phyloP scores from a whole-genome alignment of 92 coral and sea anemone species.

The Paramuricea clavata region DNA sequence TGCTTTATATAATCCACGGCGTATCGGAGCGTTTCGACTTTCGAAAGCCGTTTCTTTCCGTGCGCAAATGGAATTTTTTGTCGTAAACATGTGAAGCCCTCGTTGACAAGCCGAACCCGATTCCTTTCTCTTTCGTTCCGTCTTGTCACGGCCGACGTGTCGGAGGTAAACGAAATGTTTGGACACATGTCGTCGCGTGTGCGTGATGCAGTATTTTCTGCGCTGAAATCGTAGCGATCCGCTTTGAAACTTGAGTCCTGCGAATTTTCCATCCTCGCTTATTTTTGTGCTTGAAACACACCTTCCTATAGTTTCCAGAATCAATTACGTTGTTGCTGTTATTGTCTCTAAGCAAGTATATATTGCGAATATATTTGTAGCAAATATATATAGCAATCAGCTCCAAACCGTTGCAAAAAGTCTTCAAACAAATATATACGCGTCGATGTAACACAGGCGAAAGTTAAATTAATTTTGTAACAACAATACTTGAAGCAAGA shows the following conservation, averaged over 20 bases:
- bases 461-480: too few species aligned
- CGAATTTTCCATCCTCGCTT: neutral
- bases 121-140: slow-evolving; percentile 95
- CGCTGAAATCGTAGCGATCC: neutral
- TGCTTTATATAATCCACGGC: slow-evolving; percentile 97
- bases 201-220: neutral
- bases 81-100: slow-evolving; percentile 91
- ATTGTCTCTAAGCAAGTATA: neutral
- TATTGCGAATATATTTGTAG: too few species aligned
- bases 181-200: neutral
- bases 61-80: slow-evolving; percentile 97
- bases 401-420: too few species aligned
- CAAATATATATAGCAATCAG: too few species aligned
- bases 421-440: neutral
- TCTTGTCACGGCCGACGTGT: slow-evolving; percentile 88
- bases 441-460: too few species aligned
- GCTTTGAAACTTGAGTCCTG: neutral
- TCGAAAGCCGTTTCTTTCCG: slow-evolving; percentile 93
- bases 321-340: too few species aligned
- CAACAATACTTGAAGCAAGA: neutral
- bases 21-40: slow-evolving; percentile 96
- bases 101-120: slow-evolving; percentile 96
- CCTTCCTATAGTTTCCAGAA: neutral
- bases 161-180: slow-evolving; percentile 78
- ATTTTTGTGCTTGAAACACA: neutral